A percentile compares a stretch with the other conserved stretches of the same genome.
phyloP scores from a whole-genome alignment of 2,797 vertebrate species.

The Anableps anableps region DNA sequence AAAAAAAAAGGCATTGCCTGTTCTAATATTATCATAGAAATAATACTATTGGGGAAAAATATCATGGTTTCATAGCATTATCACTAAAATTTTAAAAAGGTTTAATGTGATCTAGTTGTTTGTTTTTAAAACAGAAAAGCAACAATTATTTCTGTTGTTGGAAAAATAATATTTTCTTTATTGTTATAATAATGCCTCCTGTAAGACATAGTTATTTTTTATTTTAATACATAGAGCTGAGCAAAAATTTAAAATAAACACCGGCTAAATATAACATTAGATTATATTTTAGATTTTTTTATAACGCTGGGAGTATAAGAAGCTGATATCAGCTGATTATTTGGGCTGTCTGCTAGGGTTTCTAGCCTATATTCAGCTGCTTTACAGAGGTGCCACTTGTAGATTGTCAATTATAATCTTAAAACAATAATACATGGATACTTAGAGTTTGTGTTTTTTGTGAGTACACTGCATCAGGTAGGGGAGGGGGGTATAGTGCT shows the following conservation, averaged over 20 bases:
- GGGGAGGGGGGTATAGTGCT: too few species aligned
- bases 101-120: constrained; percentile 10
- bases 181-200: not conserved
- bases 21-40: not conserved
- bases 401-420: too few species aligned
- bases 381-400: too few species aligned
- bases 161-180: not conserved
- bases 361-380: not conserved
- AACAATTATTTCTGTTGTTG: not conserved
- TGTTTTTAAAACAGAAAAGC: not conserved
- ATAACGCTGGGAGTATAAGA: not conserved
- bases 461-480: too few species aligned
- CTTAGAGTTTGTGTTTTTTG: too few species aligned
- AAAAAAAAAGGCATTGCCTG: not conserved
- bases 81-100: too few species aligned
- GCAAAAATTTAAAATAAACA: not conserved
- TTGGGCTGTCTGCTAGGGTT: not conserved
- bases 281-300: not conserved
- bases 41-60: not conserved
- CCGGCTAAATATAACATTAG: not conserved
- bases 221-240: not conserved
- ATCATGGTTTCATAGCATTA: too few species aligned
- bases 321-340: not conserved
- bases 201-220: not conserved
- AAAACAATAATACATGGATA: too few species aligned